Conservation (phyloP, 2,888 invertebrate species). For the Diaperis boleti region DNA sequence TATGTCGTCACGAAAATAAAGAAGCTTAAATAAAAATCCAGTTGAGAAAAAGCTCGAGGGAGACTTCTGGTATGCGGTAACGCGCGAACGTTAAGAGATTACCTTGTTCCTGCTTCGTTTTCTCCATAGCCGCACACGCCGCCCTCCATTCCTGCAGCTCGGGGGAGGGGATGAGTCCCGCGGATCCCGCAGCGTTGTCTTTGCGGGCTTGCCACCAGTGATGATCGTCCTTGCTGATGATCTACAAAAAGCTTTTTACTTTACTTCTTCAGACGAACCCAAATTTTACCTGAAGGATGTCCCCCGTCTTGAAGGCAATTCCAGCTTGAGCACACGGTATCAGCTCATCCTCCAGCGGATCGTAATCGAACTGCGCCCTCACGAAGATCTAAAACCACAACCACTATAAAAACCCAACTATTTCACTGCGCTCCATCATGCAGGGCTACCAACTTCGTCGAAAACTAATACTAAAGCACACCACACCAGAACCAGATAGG, state of each 20-base stretch:
- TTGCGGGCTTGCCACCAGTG: constrained; percentile 99
- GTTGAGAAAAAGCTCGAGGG: constrained; percentile 13
- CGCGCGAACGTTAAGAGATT: constrained; percentile 47
- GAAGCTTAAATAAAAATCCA: constrained; percentile 24
- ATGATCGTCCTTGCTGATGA: constrained; percentile 98
- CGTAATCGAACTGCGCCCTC: constrained; percentile 97
- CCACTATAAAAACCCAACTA: no score
- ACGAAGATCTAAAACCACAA: constrained; percentile 94
- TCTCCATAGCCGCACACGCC: constrained; percentile 94
- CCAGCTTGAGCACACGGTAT: constrained; percentile 99
- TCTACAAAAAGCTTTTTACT: constrained; percentile 68
- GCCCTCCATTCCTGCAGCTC: constrained; percentile 99
- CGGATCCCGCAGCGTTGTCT: constrained; percentile 92
- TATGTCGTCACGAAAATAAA: constrained; percentile 19
- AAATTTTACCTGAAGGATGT: constrained; percentile 95
- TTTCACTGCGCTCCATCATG: no score
- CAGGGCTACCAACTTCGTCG: constrained; percentile 1
- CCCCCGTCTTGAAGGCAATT: constrained; percentile 95
- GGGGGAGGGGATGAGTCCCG: constrained; percentile 97
- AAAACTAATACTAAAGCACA: constrained; percentile 56
- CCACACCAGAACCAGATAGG: constrained; percentile 61
- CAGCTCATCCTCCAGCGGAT: constrained; percentile 96
- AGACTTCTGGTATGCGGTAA: no score
- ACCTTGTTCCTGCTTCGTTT: constrained; percentile 98
- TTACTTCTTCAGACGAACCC: neutral